A percentile compares a stretch with the other conserved stretches of the same genome.
Conservation (phyloP, 2,888 invertebrate species). For the Eueremaeus valkanovi region DNA sequence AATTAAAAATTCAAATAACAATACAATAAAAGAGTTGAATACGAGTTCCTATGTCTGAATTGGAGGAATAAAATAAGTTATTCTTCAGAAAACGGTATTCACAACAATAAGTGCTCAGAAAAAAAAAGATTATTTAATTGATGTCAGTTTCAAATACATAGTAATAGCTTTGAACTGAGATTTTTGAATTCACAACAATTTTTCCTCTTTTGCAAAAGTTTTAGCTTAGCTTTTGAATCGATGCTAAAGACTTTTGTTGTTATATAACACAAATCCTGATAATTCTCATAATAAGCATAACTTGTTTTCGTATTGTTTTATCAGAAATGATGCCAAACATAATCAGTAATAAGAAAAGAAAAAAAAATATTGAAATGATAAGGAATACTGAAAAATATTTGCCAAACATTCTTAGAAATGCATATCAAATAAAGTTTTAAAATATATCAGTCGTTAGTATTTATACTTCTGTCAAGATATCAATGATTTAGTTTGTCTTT, state of each 20-base stretch:
- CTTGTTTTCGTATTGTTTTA: slow-evolving; percentile 10
- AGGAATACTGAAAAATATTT: neutral
- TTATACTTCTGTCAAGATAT: neutral
- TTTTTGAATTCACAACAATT: too few species aligned
- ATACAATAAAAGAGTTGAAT: too few species aligned
- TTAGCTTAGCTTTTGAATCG: neutral
- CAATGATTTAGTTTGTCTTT: neutral
- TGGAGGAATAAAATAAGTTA: too few species aligned
- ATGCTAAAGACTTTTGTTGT: neutral
- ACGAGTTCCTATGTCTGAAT: too few species aligned
- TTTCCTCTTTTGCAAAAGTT: neutral
- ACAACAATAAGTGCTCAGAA: too few species aligned
- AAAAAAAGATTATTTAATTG: too few species aligned
- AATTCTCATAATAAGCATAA: neutral
- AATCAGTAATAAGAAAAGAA: neutral
- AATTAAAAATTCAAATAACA: neutral
- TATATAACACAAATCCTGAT: neutral
- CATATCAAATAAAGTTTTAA: too few species aligned
- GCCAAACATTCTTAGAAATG: neutral
- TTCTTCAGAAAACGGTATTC: too few species aligned
- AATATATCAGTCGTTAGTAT: too few species aligned
- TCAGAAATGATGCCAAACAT: neutral
- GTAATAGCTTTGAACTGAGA: too few species aligned
- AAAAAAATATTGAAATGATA: neutral
- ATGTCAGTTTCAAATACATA: too few species aligned